A percentile compares a stretch with the other conserved stretches of the same genome.
These are phyloP conservation scores for Cylloceria caligata DNA, from an alignment of 2,888 invertebrate species.

Conservation along the genomic window DNA sequence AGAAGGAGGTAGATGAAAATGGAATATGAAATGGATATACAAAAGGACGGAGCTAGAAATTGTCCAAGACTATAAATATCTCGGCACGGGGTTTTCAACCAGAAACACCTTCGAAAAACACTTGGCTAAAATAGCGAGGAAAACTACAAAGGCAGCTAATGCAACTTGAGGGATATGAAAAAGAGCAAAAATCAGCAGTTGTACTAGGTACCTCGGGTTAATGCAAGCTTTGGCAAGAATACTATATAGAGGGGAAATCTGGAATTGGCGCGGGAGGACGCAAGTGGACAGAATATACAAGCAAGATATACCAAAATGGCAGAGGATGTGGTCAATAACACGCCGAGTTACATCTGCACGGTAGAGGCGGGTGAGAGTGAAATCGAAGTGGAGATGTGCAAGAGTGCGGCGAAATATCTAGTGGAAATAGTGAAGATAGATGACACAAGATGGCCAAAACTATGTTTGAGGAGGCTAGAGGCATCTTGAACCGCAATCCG, in stretches of 20 bases:
- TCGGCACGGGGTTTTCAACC: conserved; percentile 48
- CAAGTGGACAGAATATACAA: conserved; percentile 26
- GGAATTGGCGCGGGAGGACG: conserved; percentile 32
- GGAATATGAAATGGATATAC: conserved; percentile 31
- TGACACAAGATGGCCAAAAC: not conserved
- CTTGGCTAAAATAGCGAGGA: conserved; percentile 11
- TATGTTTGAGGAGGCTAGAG: not conserved
- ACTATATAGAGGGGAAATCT: conserved; percentile 50
- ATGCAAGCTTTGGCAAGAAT: conserved; percentile 30
- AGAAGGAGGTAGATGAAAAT: conserved; percentile 44
- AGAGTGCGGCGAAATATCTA: not conserved
- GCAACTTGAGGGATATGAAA: conserved; percentile 57
- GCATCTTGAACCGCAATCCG: not conserved
- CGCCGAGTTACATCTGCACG: conserved; percentile 28
- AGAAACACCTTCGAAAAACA: conserved; percentile 34
- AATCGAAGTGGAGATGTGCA: not conserved
- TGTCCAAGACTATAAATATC: conserved; percentile 55
- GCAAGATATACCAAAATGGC: conserved; percentile 13
- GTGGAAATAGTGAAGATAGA: not conserved
- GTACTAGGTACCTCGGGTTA: conserved; percentile 23
- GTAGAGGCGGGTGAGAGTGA: not conserved
- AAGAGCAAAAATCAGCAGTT: conserved; percentile 20
- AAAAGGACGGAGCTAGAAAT: conserved; percentile 36
- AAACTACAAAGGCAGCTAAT: conserved; percentile 42
- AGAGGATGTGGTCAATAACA: conserved; percentile 20